A percentile compares a stretch with the other conserved stretches of the same genome.
Conservation (phyloP, 2,113 vertebrate species). For the Brevimyrus niger region DNA sequence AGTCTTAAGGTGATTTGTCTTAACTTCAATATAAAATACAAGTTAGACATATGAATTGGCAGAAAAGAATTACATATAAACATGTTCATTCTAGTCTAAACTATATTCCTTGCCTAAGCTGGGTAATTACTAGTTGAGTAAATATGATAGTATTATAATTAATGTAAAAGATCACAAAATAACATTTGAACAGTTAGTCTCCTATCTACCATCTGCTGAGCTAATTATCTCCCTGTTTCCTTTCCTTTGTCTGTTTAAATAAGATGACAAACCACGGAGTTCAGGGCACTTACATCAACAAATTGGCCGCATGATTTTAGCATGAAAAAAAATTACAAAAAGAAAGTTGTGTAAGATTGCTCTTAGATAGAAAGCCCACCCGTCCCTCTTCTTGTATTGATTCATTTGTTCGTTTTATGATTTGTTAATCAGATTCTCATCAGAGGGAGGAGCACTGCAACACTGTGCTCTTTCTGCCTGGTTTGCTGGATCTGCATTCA, state of each 20-base stretch:
- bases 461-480: neutral
- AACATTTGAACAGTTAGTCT: conserved; percentile 50
- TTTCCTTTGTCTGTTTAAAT: conserved; percentile 70
- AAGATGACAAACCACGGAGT: conserved; percentile 92
- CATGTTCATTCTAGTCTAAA: neutral
- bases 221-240: conserved; percentile 43
- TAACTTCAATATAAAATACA: conserved; percentile 24
- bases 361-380: conserved; percentile 70
- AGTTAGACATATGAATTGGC: neutral
- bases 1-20: conserved; percentile 42
- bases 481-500: neutral
- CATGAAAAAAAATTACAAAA: conserved; percentile 97
- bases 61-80: neutral
- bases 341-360: conserved; percentile 95
- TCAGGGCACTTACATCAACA: conserved; percentile 97
- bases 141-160: conserved; percentile 30
- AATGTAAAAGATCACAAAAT: conserved; percentile 33
- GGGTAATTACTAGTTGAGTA: neutral
- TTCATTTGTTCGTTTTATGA: conserved; percentile 21
- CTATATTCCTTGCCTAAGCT: neutral
- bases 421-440: neutral
- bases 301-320: conserved; percentile 98
- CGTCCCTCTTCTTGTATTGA: conserved; percentile 34
- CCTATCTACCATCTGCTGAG: conserved; percentile 42
- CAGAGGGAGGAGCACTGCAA: neutral